These are phyloP conservation scores for Hydrocynus forskahlii DNA, from an alignment of 2,797 vertebrate species.

Conservation along the genomic window DNA sequence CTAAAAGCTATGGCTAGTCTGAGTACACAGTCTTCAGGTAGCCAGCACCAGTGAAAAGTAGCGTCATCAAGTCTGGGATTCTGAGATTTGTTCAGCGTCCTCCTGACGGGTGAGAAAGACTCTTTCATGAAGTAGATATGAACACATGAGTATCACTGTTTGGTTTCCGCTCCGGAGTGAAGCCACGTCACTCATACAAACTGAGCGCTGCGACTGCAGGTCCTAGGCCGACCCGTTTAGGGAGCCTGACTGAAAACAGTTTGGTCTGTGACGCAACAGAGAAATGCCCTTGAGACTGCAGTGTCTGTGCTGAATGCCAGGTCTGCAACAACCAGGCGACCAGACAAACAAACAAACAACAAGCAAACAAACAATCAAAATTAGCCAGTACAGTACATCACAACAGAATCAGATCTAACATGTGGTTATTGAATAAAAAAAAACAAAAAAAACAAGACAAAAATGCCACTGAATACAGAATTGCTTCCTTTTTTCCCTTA, in stretches of 20 bases:
- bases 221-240: neutral
- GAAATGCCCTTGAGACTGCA: conserved; percentile 25
- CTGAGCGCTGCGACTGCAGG: neutral
- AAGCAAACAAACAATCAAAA: neutral
- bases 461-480: conserved; percentile 50
- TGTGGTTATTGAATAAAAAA: conserved; percentile 46
- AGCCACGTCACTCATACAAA: conserved; percentile 1
- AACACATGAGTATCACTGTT: conserved; percentile 8
- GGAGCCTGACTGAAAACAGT: conserved; percentile 24
- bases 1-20: conserved; percentile 49
- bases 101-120: conserved; percentile 7
- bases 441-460: conserved; percentile 39
- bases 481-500: neutral
- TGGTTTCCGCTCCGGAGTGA: conserved; percentile 18
- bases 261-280: neutral
- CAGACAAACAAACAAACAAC: conserved; percentile 13
- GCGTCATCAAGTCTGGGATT: conserved; percentile 50
- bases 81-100: conserved; percentile 41
- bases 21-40: conserved; percentile 51
- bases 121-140: neutral
- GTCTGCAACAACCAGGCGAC: conserved; percentile 22
- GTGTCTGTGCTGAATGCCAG: conserved; percentile 15
- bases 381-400: conserved; percentile 44
- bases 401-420: conserved; percentile 51
- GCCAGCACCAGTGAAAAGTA: conserved; percentile 61